These are phyloP conservation scores for Trididemnum miniatum DNA, from an alignment of 23 tunicate genomes.

Conservation along the genomic window DNA sequence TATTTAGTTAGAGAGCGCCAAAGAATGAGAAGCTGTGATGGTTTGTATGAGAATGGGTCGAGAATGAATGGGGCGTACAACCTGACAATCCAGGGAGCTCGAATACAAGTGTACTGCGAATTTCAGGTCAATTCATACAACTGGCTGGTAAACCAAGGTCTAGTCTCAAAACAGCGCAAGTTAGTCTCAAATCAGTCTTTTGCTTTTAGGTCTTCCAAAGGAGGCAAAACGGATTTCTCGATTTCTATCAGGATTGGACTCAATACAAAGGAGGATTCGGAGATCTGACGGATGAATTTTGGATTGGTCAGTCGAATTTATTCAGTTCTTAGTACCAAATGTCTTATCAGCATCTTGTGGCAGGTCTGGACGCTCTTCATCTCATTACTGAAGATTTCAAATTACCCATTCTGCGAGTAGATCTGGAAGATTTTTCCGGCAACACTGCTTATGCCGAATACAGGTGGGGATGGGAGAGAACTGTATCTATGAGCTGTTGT, in stretches of 20 bases:
- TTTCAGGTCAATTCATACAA: not conserved
- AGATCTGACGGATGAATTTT: not conserved
- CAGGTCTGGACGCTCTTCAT: not conserved
- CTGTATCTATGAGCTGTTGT: too few species aligned
- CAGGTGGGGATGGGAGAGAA: not conserved
- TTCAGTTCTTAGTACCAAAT: too few species aligned
- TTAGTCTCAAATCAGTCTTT: too few species aligned
- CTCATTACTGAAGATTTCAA: not conserved
- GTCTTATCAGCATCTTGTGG: too few species aligned
- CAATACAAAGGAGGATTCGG: not conserved
- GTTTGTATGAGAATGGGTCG: not conserved
- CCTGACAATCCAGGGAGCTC: not conserved
- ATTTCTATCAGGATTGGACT: not conserved
- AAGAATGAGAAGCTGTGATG: not conserved
- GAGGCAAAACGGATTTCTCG: not conserved
- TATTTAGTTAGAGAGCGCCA: not conserved
- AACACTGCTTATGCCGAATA: not conserved
- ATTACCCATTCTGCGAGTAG: not conserved
- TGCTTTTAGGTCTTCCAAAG: not conserved
- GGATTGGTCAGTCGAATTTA: not conserved
- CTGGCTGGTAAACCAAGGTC: not conserved
- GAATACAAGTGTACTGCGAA: not conserved
- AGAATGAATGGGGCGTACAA: not conserved
- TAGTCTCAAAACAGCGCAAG: too few species aligned
- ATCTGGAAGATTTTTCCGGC: not conserved